Conservation (phyloP, 2,113 vertebrate species). For the Pseudopipra pipra region DNA sequence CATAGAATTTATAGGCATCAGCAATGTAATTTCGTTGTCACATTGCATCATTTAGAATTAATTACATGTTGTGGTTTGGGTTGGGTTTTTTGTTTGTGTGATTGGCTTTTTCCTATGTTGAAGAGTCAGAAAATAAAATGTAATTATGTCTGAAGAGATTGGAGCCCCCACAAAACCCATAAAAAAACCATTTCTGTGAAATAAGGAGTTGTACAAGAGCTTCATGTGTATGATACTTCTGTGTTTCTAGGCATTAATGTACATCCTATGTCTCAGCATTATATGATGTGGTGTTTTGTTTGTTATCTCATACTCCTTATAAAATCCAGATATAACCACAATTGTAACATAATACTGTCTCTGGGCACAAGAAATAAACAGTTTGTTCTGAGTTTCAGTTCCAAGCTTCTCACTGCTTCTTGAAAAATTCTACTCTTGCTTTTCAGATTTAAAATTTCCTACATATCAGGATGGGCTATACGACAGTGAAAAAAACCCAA, state of each 20-base stretch:
- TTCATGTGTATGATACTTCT: background rate
- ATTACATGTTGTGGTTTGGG: background rate
- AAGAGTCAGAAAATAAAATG: background rate
- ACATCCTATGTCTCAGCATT: background rate
- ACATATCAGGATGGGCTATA: background rate
- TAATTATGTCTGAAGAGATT: background rate
- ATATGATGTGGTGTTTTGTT: background rate
- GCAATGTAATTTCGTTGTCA: background rate
- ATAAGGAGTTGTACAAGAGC: background rate
- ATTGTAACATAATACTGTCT: background rate
- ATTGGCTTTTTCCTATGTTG: background rate
- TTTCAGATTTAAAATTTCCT: background rate
- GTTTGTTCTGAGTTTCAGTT: background rate
- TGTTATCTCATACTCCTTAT: background rate
- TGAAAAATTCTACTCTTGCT: background rate
- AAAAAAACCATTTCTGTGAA: background rate
- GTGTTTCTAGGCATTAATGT: background rate
- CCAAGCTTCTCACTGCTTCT: background rate
- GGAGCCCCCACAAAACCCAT: accelerated
- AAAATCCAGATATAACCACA: background rate
- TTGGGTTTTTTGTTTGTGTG: background rate
- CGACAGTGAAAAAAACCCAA: background rate
- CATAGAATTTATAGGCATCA: background rate
- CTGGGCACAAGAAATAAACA: background rate
- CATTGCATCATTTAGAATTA: background rate